phyloP scores from a whole-genome alignment of 2,113 vertebrate genomes.

The Astur gentilis region DNA sequence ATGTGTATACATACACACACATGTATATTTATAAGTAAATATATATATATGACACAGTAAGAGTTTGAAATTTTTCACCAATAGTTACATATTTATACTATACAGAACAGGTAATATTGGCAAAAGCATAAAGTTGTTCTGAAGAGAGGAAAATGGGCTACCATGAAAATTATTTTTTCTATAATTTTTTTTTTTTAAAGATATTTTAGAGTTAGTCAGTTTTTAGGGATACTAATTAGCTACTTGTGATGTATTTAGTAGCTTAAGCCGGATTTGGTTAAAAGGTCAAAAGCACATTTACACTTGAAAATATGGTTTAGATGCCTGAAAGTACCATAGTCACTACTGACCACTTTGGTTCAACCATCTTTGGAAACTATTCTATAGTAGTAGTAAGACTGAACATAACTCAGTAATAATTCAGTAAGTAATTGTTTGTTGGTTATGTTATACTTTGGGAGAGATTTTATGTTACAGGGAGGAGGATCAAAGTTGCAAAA shows the following conservation, averaged over 20 bases:
- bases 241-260: neutral
- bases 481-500: constrained; percentile 39
- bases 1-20: too few species aligned
- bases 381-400: neutral
- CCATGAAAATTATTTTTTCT: neutral
- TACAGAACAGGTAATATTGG: neutral
- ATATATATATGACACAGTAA: neutral
- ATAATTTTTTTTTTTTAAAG: neutral
- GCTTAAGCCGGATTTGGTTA: neutral
- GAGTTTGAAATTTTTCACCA: neutral
- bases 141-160: neutral
- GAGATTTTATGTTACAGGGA: neutral
- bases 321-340: neutral
- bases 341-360: neutral
- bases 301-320: neutral
- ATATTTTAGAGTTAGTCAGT: neutral
- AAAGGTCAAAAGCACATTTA: neutral
- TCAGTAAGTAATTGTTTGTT: neutral
- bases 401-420: neutral
- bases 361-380: neutral
- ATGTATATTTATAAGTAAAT: neutral
- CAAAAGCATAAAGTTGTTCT: neutral
- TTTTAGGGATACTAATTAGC: neutral
- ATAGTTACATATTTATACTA: neutral
- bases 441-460: neutral